phyloP scores from a whole-genome alignment of 2,113 vertebrate species.

The Halcyon senegalensis region DNA sequence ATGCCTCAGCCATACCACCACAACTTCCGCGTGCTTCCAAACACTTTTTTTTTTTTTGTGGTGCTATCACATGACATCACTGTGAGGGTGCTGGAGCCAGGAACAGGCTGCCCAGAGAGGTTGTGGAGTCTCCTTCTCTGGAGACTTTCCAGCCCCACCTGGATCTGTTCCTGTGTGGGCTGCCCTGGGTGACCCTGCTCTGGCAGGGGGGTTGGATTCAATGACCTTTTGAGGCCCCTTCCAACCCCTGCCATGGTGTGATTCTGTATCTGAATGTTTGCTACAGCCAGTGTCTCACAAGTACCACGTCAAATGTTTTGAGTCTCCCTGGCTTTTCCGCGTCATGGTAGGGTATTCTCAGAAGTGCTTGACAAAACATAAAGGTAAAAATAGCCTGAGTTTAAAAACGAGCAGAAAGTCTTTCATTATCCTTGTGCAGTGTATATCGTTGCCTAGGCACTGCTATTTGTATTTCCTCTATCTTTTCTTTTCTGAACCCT shows the following conservation, averaged over 20 bases:
- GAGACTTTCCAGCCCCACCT: too few species aligned
- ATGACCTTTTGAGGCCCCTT: too few species aligned
- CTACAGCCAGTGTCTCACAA: neutral
- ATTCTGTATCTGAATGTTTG: neutral
- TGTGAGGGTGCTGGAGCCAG: too few species aligned
- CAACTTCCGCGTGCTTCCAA: rapidly evolving
- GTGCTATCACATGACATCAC: too few species aligned
- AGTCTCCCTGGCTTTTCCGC: neutral
- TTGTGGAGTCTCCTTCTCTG: too few species aligned
- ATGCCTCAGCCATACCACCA: neutral
- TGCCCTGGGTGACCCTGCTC: too few species aligned
- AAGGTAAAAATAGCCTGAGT: neutral
- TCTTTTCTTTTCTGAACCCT: neutral
- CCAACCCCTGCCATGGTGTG: too few species aligned
- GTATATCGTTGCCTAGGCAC: neutral
- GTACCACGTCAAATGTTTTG: neutral
- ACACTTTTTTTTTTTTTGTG: neutral
- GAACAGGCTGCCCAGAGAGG: too few species aligned
- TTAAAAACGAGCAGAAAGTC: neutral
- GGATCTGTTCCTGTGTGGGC: too few species aligned
- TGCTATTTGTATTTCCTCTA: neutral
- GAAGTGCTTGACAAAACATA: neutral
- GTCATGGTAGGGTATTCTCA: neutral
- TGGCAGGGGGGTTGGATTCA: too few species aligned
- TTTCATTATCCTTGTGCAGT: neutral